Evolutionary conservation across 2,113 vertebrate genomes (phyloP).

Genomic region (Nothocercus julius): DNA sequence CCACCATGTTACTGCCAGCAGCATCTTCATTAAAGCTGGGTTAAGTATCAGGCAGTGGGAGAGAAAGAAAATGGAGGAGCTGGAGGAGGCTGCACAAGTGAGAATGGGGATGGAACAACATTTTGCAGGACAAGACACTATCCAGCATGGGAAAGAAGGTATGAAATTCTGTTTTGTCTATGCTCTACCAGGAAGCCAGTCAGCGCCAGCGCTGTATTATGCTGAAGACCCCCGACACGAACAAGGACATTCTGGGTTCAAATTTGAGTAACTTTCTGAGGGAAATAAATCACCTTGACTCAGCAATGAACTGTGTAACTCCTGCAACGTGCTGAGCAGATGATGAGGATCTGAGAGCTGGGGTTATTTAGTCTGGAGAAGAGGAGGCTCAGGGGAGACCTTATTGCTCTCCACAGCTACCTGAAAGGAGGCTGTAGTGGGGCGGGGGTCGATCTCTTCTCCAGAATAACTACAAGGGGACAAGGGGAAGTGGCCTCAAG

Average conservation of each 20-base stretch:
- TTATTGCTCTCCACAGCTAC: too few species aligned
- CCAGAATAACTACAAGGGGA: too few species aligned
- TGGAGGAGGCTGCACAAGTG: not conserved
- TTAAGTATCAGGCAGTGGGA: not conserved
- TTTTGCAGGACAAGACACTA: not conserved
- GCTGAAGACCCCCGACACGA: not conserved
- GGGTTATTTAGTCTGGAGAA: too few species aligned
- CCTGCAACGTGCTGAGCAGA: not conserved
- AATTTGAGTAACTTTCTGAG: not conserved
- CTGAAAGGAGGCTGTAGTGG: too few species aligned
- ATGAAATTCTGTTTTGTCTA: not conserved
- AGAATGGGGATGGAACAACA: not conserved
- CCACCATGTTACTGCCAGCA: not conserved
- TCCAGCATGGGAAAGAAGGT: not conserved
- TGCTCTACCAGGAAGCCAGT: not conserved
- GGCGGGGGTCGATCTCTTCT: too few species aligned
- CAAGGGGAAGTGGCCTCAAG: too few species aligned
- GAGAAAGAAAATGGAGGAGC: not conserved
- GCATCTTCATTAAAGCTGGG: conserved; percentile 14
- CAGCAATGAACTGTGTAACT: not conserved
- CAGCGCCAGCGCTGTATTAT: not conserved
- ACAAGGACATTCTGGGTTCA: not conserved
- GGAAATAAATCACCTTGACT: not conserved
- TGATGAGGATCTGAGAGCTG: not conserved
- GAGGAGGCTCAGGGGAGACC: too few species aligned